These are phyloP conservation scores for Acleris emargana DNA, from an alignment of 2,888 invertebrate genomes.

Conservation along the genomic window DNA sequence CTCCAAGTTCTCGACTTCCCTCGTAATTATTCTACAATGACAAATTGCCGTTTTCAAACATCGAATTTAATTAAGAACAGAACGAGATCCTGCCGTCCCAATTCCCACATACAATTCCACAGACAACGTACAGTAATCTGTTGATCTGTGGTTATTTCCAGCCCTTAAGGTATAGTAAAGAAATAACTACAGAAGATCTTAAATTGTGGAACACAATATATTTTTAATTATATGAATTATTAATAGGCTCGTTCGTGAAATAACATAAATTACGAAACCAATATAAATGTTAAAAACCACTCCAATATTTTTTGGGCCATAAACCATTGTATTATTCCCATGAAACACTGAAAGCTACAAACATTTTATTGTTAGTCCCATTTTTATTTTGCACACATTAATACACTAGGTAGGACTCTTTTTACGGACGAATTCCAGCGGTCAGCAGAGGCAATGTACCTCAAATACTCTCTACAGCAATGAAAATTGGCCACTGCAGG, in stretches of 20 bases:
- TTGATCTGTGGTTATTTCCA: constrained; percentile 67
- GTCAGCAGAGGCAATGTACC: too few relatives aligned
- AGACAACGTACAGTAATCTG: constrained; percentile 59
- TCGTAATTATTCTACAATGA: constrained; percentile 43
- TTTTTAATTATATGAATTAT: neutral
- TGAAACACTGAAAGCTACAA: too few relatives aligned
- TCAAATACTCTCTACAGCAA: too few relatives aligned
- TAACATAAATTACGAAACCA: too few relatives aligned
- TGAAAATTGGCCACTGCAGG: too few relatives aligned
- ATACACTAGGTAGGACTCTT: too few relatives aligned
- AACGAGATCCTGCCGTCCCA: constrained; percentile 60
- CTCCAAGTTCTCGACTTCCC: constrained; percentile 19
- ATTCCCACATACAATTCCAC: constrained; percentile 68
- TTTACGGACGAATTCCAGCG: too few relatives aligned
- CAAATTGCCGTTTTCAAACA: constrained; percentile 49
- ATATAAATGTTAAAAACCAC: too few relatives aligned
- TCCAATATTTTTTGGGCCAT: too few relatives aligned
- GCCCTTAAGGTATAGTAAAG: constrained; percentile 5
- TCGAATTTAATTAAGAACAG: constrained; percentile 64
- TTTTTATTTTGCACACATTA: too few relatives aligned
- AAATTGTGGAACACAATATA: neutral
- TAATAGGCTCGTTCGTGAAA: neutral
- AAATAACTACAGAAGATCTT: neutral
- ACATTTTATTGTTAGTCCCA: too few relatives aligned
- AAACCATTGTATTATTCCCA: too few relatives aligned